Conservation (phyloP, 1,140 invertebrate species). For the Aradophagus sp. region DNA sequence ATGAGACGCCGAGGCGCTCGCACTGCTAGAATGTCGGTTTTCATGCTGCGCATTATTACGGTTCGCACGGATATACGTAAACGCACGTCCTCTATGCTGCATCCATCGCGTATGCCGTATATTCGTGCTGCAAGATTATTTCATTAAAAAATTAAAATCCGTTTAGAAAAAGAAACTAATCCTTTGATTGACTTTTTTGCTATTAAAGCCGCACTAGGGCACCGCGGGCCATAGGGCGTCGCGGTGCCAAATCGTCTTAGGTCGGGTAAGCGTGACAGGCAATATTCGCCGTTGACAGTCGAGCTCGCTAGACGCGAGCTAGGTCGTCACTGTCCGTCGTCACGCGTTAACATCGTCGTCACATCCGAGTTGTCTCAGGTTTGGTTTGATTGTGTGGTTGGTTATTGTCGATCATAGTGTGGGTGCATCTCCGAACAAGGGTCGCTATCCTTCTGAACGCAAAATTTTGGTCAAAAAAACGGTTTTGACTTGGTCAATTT, state of each 20-base stretch:
- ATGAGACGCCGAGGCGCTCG: conserved; percentile 73
- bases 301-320: background rate
- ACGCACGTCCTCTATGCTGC: conserved; percentile 52
- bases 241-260: conserved; percentile 26
- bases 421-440: conserved; percentile 71
- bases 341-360: conserved; percentile 46
- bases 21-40: conserved; percentile 76
- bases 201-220: conserved; percentile 68
- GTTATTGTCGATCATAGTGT: conserved; percentile 59
- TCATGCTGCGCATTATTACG: conserved; percentile 75
- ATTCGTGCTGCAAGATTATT: conserved; percentile 75
- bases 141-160: conserved; percentile 77
- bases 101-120: conserved; percentile 61
- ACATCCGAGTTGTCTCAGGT: conserved; percentile 55
- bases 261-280: conserved; percentile 17
- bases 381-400: conserved; percentile 35
- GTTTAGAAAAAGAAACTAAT: conserved; percentile 72
- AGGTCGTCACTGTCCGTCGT: conserved; percentile 23
- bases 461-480: conserved; percentile 45
- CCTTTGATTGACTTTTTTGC: conserved; percentile 68
- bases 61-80: conserved; percentile 71
- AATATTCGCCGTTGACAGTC: conserved; percentile 5
- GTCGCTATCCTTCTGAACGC: conserved; percentile 59
- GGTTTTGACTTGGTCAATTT: conserved; percentile 24
- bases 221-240: conserved; percentile 3